phyloP scores from a whole-genome alignment of 2,113 vertebrate genomes.

The Macquaria australasica region DNA sequence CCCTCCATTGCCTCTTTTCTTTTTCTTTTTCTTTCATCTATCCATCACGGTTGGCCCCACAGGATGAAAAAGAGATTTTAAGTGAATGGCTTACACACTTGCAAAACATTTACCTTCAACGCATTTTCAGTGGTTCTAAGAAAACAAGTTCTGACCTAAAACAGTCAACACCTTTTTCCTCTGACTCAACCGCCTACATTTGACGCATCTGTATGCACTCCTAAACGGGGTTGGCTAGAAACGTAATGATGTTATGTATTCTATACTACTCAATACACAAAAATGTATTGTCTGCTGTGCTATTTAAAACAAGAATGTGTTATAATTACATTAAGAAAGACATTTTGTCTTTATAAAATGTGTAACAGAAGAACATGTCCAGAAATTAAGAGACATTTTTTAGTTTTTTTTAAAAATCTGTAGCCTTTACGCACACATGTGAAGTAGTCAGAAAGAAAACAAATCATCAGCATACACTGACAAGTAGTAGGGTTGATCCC shows the following conservation, averaged over 20 bases:
- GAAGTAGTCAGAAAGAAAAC: not conserved
- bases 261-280: slow-evolving; percentile 9
- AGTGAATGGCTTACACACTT: slow-evolving; percentile 42
- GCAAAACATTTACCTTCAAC: slow-evolving; percentile 55
- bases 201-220: slow-evolving; percentile 30
- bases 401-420: not conserved
- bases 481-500: not conserved
- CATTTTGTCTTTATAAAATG: slow-evolving; percentile 6
- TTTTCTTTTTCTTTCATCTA: slow-evolving; percentile 64
- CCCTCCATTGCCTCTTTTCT: slow-evolving; percentile 39
- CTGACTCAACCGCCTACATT: slow-evolving; percentile 56
- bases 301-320: not conserved
- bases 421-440: not conserved
- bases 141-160: slow-evolving; percentile 58
- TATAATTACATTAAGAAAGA: not conserved
- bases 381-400: not conserved
- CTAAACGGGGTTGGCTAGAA: slow-evolving; percentile 52
- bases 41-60: slow-evolving; percentile 45
- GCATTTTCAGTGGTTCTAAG: slow-evolving; percentile 18
- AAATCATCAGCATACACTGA: not conserved
- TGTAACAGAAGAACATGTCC: not conserved
- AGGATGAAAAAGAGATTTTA: slow-evolving; percentile 44
- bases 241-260: slow-evolving; percentile 22
- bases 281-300: slow-evolving; percentile 32
- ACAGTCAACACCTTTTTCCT: slow-evolving; percentile 59